Base-by-base conservation (phyloP, 1,140 invertebrate species). In the Steinernema feltiae region DNA sequence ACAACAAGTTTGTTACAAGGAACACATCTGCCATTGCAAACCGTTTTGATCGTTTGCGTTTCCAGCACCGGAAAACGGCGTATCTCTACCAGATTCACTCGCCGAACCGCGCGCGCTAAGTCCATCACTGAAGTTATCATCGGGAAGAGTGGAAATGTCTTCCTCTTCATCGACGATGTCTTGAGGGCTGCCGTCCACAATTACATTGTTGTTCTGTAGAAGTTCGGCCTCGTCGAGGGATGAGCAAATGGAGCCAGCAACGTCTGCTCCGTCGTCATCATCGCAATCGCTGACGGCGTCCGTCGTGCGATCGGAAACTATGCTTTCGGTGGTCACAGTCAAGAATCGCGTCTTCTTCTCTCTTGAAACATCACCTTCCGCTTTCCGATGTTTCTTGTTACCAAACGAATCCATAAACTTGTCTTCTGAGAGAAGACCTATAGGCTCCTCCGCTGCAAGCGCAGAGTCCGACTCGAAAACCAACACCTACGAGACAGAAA, bases 71-170 rank as follows among this genome's bases (percentile, higher is more conserved):
- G 94, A 97, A 0, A 94, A 94, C 0, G 95, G 95, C 0, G 95
- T 98, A 86, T 97, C 95, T 2, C 92, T 88, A 71, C 94, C 95
- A 77, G 93, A 95, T 72, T 95, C 93, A 75, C 95, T 97, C 0
- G 95, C 92, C 0, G 92, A 92, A 76, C 91, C 92, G 75, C 92
- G 87, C 27, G 92, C 95, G 7, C 92, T 92, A 21, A 93, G 92
- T 94, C 97, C 97, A 87, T 96, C 96, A 85, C 94, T 93, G 85
- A 94, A 93, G 63, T 88, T 87, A 76, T 84, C 82, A 18, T 63
- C 53, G 24, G 82, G 82, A 18, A 84, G 72, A 18, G 84, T 83
- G 30, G 82, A 82, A 48, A 85, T 83, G 41, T 94, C 92, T 83
- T 94, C 92, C 83, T 94, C 92, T 84, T 95, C 93, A 71, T 90